Percentiles rank a stretch among this genome's conserved stretches.
phyloP scores from a whole-genome alignment of 2,888 invertebrate species.

The Nemoura dubitans region DNA sequence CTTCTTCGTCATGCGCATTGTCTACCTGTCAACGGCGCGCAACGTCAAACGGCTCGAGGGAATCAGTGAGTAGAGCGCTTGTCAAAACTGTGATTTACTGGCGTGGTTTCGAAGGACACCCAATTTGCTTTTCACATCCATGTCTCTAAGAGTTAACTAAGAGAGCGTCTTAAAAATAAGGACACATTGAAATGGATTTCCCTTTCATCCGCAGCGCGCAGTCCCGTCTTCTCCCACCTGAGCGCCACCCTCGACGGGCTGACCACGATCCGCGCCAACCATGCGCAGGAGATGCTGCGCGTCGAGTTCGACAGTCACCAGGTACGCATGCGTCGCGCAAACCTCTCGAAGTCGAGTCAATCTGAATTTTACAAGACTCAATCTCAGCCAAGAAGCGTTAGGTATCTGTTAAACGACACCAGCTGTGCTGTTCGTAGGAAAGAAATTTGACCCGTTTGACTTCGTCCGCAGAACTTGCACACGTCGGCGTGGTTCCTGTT shows the following conservation, averaged over 20 bases:
- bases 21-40: constrained; percentile 75
- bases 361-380: too few relatives aligned
- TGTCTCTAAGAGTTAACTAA: too few relatives aligned
- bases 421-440: too few relatives aligned
- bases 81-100: too few relatives aligned
- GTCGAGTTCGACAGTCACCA: constrained; percentile 80
- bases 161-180: too few relatives aligned
- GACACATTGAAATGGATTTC: too few relatives aligned
- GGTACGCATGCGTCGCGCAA: constrained; percentile 55
- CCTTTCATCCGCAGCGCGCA: constrained; percentile 59
- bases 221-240: constrained; percentile 66
- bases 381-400: too few relatives aligned
- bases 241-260: constrained; percentile 65
- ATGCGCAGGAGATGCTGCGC: constrained; percentile 66
- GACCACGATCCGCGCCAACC: constrained; percentile 64
- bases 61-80: constrained; percentile 64
- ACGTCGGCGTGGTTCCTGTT: constrained; percentile 75
- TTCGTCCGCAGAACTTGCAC: constrained; percentile 72
- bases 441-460: too few relatives aligned
- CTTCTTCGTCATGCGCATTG: constrained; percentile 69
- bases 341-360: too few relatives aligned
- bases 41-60: constrained; percentile 76
- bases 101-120: too few relatives aligned
- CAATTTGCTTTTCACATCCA: too few relatives aligned
- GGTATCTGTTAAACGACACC: too few relatives aligned